phyloP scores from a whole-genome alignment of 1,140 invertebrate species.

The Polyergus mexicanus region DNA sequence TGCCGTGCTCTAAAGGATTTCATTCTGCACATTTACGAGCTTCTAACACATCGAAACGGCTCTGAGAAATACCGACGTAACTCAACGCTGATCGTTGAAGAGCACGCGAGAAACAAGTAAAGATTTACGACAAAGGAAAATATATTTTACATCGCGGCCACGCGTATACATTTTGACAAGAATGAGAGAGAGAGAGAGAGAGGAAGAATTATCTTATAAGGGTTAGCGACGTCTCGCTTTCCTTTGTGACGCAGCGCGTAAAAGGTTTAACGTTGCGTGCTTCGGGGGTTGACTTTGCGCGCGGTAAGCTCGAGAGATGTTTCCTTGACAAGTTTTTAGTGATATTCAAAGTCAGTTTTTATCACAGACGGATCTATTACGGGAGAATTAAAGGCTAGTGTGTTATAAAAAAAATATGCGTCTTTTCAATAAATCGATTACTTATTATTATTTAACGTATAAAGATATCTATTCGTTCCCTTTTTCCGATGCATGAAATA shows the following conservation, averaged over 20 bases:
- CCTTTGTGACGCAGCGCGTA: slow-evolving; percentile 79
- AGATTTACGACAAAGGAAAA: slow-evolving; percentile 77
- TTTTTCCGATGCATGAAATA: neutral
- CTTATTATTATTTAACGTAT: slow-evolving; percentile 17
- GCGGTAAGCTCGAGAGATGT: slow-evolving; percentile 56
- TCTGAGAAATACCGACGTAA: slow-evolving; percentile 57
- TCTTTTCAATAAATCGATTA: neutral
- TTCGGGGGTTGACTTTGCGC: slow-evolving; percentile 51
- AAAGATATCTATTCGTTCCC: neutral
- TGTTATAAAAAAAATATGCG: neutral
- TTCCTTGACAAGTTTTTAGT: slow-evolving; percentile 63
- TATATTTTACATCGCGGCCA: slow-evolving; percentile 59
- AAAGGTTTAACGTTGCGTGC: slow-evolving; percentile 75
- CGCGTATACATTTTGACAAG: slow-evolving; percentile 66
- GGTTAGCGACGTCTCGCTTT: slow-evolving; percentile 72
- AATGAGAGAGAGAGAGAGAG: slow-evolving; percentile 69
- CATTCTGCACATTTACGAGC: slow-evolving; percentile 74
- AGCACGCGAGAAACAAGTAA: slow-evolving; percentile 76
- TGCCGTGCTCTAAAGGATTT: slow-evolving; percentile 69
- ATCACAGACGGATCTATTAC: neutral
- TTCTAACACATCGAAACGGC: slow-evolving; percentile 63
- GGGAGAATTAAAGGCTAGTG: neutral
- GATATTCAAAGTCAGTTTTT: neutral
- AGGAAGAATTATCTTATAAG: slow-evolving; percentile 67
- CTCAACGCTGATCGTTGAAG: slow-evolving; percentile 74